phyloP scores from a whole-genome alignment of 53 echinoderm and acorn worm genomes.

The Temnopleurus reevesii region DNA sequence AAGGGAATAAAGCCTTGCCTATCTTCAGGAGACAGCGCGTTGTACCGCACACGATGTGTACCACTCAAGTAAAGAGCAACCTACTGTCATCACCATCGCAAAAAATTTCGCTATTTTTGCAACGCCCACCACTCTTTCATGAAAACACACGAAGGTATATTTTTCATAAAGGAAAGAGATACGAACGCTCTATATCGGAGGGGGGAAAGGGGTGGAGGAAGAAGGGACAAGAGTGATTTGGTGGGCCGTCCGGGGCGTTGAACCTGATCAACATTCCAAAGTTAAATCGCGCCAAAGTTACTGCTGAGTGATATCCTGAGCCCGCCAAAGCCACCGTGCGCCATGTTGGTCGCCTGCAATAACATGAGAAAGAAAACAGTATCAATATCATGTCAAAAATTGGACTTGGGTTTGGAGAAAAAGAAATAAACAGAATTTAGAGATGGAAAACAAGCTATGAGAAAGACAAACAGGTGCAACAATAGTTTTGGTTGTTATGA shows the following conservation, averaged over 20 bases:
- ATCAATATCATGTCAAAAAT: conserved; percentile 54
- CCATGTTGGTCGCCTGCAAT: conserved; percentile 49
- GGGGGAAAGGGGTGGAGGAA: neutral
- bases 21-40: neutral
- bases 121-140: conserved; percentile 50
- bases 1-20: neutral
- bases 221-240: conserved; percentile 14
- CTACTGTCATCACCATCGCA: conserved; percentile 51
- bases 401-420: conserved; percentile 28
- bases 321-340: conserved; percentile 47
- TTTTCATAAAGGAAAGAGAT: conserved; percentile 12
- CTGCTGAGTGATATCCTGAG: conserved; percentile 55
- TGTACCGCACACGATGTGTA: conserved; percentile 45
- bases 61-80: neutral
- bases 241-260: conserved; percentile 57
- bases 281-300: conserved; percentile 55
- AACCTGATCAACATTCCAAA: conserved; percentile 60
- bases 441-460: conserved; percentile 51
- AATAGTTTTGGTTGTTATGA: conserved; percentile 47
- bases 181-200: neutral
- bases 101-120: conserved; percentile 55
- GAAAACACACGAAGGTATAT: neutral
- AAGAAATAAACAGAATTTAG: conserved; percentile 56
- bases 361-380: conserved; percentile 61
- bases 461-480: conserved; percentile 46